These are phyloP conservation scores for Forbesichthys papilliferus DNA, from an alignment of 2,113 vertebrate species.

Conservation along the genomic window DNA sequence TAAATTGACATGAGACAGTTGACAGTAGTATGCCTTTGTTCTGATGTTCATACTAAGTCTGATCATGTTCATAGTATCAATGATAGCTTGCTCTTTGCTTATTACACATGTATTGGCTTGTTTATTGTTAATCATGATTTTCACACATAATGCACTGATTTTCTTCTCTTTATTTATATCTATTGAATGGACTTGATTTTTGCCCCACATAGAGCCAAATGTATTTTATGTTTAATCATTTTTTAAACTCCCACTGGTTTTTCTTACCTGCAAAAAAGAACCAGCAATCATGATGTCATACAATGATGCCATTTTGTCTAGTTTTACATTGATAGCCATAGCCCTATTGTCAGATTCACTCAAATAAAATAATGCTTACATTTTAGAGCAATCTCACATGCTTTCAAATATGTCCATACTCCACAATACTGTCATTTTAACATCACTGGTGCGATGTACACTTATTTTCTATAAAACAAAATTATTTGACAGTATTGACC, in stretches of 20 bases:
- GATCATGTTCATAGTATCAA: slow-evolving; percentile 25
- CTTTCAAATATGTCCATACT: too few relatives aligned
- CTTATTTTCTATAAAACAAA: too few relatives aligned
- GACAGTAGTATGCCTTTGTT: slow-evolving; percentile 40
- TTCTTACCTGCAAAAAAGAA: too few relatives aligned
- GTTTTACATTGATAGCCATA: too few relatives aligned
- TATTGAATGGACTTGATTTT: slow-evolving; percentile 54
- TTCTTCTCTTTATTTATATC: slow-evolving; percentile 51
- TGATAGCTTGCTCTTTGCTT: slow-evolving; percentile 17
- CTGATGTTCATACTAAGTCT: slow-evolving; percentile 29
- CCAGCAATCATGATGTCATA: too few relatives aligned
- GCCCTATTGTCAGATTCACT: too few relatives aligned
- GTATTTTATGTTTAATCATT: slow-evolving; percentile 13
- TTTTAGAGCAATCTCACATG: too few relatives aligned
- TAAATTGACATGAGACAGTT: slow-evolving; percentile 30
- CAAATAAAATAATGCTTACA: too few relatives aligned
- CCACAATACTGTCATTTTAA: too few relatives aligned
- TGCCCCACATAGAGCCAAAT: slow-evolving; percentile 13
- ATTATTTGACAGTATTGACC: too few relatives aligned
- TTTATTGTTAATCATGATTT: background rate
- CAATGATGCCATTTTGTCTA: too few relatives aligned
- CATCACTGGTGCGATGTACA: too few relatives aligned
- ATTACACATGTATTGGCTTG: slow-evolving; percentile 33
- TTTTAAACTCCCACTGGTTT: slow-evolving; percentile 20
- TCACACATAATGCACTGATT: slow-evolving; percentile 74